Percentiles rank a stretch among this genome's conserved stretches.
These are phyloP conservation scores for Carettochelys insculpta DNA, from an alignment of 2,113 vertebrate species.

Conservation along the genomic window DNA sequence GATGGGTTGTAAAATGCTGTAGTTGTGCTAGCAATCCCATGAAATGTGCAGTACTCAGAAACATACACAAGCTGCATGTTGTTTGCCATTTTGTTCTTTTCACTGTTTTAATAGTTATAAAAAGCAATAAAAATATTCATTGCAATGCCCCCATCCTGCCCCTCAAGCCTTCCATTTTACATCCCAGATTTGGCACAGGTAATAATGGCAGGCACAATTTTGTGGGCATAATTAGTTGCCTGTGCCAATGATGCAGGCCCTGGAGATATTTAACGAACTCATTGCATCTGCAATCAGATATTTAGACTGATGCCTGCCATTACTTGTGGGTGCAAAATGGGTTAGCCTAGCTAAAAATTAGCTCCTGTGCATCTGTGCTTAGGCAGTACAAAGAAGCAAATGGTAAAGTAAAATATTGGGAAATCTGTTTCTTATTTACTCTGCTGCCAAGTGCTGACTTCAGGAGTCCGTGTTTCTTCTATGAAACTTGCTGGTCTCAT, in stretches of 20 bases:
- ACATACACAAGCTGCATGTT: not conserved
- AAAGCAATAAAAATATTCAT: not conserved
- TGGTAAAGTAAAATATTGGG: slow-evolving; percentile 7
- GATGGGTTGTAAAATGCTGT: not conserved
- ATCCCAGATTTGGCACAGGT: not conserved
- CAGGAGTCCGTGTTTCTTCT: not conserved
- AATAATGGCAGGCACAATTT: fast-evolving
- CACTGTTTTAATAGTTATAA: not conserved
- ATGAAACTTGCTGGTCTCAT: slow-evolving; percentile 7
- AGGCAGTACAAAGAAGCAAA: not conserved
- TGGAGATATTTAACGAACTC: not conserved
- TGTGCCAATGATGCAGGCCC: fast-evolving
- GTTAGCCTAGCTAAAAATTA: fast-evolving
- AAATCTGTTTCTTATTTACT: slow-evolving; percentile 62
- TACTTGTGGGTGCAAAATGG: fast-evolving
- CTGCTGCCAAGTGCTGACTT: slow-evolving; percentile 23
- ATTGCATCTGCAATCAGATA: not conserved
- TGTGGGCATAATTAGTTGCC: not conserved
- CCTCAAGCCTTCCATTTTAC: not conserved
- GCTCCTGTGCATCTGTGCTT: not conserved
- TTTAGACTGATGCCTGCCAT: not conserved
- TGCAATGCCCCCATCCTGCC: not conserved
- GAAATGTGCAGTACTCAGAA: not conserved
- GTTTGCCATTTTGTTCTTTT: not conserved
- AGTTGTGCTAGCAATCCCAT: not conserved